Conservation (phyloP, 37 sponge, comb jelly and placozoan species). For the Ephydatia muelleri region DNA sequence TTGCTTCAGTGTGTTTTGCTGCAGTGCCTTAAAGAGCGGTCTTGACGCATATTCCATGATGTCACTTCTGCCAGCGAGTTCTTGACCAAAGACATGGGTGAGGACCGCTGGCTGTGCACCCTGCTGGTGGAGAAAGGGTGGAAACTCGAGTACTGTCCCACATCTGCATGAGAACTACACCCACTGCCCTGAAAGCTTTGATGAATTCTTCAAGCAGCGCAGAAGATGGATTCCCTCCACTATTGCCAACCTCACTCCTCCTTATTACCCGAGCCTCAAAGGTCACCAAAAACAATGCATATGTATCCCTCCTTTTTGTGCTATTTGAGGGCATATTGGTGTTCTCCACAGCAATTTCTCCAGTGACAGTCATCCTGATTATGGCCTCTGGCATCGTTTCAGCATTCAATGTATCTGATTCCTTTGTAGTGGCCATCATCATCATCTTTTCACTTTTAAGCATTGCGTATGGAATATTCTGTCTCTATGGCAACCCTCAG, state of each 20-base stretch:
- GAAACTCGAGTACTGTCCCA: slow-evolving; percentile 84
- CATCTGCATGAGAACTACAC: slow-evolving; percentile 76
- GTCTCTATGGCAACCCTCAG: no score
- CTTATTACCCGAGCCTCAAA: slow-evolving; percentile 36
- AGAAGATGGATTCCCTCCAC: slow-evolving; percentile 90
- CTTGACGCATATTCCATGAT: slow-evolving; percentile 63
- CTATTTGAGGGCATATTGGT: slow-evolving; percentile 73
- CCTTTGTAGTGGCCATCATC: no score
- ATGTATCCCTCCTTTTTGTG: slow-evolving; percentile 68
- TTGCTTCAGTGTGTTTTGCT: slow-evolving; percentile 85
- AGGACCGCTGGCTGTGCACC: slow-evolving; percentile 94
- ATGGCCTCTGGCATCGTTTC: no score
- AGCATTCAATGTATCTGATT: no score
- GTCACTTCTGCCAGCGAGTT: slow-evolving; percentile 74
- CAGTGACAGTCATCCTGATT: no score
- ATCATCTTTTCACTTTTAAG: no score
- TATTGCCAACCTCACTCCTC: slow-evolving; percentile 80
- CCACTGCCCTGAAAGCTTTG: slow-evolving; percentile 78
- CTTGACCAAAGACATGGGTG: slow-evolving; percentile 94
- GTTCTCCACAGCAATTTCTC: no score
- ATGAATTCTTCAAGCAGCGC: slow-evolving; percentile 90
- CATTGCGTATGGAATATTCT: no score
- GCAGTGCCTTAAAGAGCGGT: slow-evolving; percentile 68
- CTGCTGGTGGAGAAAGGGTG: slow-evolving; percentile 87
- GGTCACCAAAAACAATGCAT: slow-evolving; percentile 60